Percentiles rank a stretch among this genome's conserved stretches.
Evolutionary conservation across 2,888 invertebrate species (phyloP).

Genomic region (Tetranychus piercei): DNA sequence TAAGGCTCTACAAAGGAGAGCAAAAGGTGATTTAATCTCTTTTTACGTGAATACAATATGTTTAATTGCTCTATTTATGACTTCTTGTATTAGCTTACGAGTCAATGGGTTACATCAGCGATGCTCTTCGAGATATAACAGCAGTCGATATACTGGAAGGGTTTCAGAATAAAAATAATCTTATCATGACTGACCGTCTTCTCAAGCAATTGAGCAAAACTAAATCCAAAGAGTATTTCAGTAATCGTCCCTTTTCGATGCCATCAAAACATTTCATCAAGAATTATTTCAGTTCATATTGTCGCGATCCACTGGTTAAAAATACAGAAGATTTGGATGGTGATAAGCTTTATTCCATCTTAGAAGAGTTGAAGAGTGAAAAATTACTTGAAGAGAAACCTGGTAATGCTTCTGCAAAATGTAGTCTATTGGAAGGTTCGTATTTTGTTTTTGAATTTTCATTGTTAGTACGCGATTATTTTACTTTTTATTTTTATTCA

Average conservation of each 20-base stretch:
- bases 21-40: conserved; percentile 30
- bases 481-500: neutral
- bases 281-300: conserved; percentile 69
- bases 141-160: conserved; percentile 75
- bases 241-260: conserved; percentile 43
- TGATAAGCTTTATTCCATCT: conserved; percentile 46
- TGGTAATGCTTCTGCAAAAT: conserved; percentile 26
- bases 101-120: conserved; percentile 48
- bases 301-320: conserved; percentile 39
- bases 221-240: conserved; percentile 30
- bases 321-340: conserved; percentile 28
- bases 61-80: neutral
- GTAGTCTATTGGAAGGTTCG: conserved; percentile 38
- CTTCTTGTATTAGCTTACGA: conserved; percentile 41
- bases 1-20: conserved; percentile 67
- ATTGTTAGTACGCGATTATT: neutral
- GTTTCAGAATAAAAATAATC: conserved; percentile 59
- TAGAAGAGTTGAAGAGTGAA: neutral
- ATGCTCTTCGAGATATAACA: conserved; percentile 49
- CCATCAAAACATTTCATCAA: conserved; percentile 70
- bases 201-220: conserved; percentile 49
- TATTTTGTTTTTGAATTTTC: conserved; percentile 7
- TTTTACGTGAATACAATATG: too few species aligned
- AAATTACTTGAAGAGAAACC: conserved; percentile 30
- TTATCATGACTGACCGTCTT: conserved; percentile 67